phyloP scores from a whole-genome alignment of 2,797 vertebrate species.

The Malacoraja senta region DNA sequence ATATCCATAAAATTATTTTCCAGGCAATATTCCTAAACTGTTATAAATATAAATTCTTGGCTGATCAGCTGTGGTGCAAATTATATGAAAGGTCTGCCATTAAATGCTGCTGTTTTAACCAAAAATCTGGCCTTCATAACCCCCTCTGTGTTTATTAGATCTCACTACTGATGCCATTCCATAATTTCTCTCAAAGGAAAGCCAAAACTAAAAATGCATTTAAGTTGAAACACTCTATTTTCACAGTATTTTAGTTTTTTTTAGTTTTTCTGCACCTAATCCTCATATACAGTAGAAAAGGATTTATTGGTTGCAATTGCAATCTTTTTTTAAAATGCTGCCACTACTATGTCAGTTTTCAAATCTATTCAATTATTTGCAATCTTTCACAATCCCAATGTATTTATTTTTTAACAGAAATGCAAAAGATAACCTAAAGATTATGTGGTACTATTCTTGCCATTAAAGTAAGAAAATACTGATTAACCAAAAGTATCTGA shows the following conservation, averaged over 20 bases:
- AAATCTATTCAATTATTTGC: constrained; percentile 12
- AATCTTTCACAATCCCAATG: not conserved
- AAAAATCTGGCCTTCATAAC: not conserved
- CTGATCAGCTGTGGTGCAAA: not conserved
- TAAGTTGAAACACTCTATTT: not conserved
- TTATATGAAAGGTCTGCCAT: not conserved
- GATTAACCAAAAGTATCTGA: not conserved
- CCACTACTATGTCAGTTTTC: not conserved
- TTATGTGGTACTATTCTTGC: not conserved
- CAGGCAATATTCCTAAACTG: not conserved
- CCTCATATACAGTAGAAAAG: not conserved
- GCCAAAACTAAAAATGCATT: not conserved
- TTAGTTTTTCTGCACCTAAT: not conserved
- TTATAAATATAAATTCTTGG: not conserved
- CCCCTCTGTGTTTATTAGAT: not conserved
- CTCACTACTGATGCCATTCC: not conserved
- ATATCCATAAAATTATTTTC: not conserved
- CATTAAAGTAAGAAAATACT: not conserved
- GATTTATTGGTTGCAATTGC: not conserved
- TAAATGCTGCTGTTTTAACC: not conserved
- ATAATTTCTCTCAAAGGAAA: not conserved
- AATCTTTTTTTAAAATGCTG: not conserved
- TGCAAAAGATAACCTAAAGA: not conserved
- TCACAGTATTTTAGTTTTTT: not conserved
- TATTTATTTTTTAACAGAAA: too few species aligned